Base-by-base conservation (phyloP, 53 echinoderm and acorn worm species). In the Glandiceps talaboti region DNA sequence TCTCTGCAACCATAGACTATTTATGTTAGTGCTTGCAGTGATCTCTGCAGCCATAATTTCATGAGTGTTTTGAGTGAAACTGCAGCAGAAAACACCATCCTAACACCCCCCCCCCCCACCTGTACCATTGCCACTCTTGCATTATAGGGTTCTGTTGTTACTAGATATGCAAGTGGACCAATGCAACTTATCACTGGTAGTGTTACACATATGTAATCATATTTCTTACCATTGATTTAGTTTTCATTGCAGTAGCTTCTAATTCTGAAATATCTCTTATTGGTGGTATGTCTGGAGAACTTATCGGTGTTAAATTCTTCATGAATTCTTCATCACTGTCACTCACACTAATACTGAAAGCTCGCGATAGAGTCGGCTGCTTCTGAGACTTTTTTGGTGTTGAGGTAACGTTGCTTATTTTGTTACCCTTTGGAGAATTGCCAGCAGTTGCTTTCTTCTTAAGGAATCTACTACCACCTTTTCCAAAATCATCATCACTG, bases 281-380 rank as follows among this genome's bases (percentile, higher is more conserved):
- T 1, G 85, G 89, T 20, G 89, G 89, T 27, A 89, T 85, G 31
- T 89, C 85, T 27, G 89, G 89, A 0, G 82, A 82, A 74, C 85
- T 89, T 0, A 85, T 74, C 1, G 89, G 85, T 14, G 89, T 79
- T 74, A 89, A 72, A 75, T 89, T 89, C 73, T 33, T 85, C 45
- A 89, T 89, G 33, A 89, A 89, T 26, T 85, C 89, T 20, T 89
- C 89, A 32, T 89, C 89, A 74, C 89, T 89, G 33, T 89, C 85
- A 82, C 27, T 32, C 10, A 78, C 31, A 45, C 64, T 20, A 45
- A 45, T 45, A 20, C 20, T 45, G 64, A 45, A 75, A 0, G 32
- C 14, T 26, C 30, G 27, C 26, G 25, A 25, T 0, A 31, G 30
- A 1, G 31, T n/a, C 32, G 32, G 25, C n/a, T 25, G 76, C 0